Percentiles rank a stretch among this genome's conserved stretches.
phyloP scores from a whole-genome alignment of 2,888 invertebrate species.

The Timandra comae region DNA sequence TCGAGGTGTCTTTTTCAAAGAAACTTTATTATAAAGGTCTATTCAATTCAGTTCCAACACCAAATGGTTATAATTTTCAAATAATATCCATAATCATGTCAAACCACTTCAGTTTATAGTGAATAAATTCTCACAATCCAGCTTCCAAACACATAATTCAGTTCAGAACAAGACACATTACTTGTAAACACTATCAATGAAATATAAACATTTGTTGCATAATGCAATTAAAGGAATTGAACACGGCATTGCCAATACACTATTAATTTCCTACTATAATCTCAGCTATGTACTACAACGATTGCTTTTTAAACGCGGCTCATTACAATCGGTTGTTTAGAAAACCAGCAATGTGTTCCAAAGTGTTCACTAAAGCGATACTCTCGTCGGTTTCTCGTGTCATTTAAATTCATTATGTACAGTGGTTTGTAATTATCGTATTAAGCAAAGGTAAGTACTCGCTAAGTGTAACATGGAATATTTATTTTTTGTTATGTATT shows the following conservation, averaged over 20 bases:
- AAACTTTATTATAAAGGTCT: too few relatives aligned
- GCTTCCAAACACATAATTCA: constrained; percentile 6
- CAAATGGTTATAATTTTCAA: too few relatives aligned
- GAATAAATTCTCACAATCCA: not conserved
- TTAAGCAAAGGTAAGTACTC: constrained; percentile 34
- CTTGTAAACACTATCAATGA: constrained; percentile 14
- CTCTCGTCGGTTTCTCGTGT: constrained; percentile 19
- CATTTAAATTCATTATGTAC: constrained; percentile 46
- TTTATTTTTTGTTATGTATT: constrained; percentile 35
- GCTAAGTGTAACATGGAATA: constrained; percentile 26
- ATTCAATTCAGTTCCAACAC: too few relatives aligned
- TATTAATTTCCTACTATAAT: too few relatives aligned
- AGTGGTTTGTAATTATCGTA: constrained; percentile 43
- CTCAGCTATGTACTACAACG: constrained; percentile 5
- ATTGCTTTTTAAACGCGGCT: not conserved
- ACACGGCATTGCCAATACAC: constrained; percentile 13
- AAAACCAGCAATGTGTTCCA: constrained; percentile 5
- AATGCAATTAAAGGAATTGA: constrained; percentile 32
- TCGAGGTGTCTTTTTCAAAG: too few relatives aligned
- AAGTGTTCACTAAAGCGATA: constrained; percentile 1
- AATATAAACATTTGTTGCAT: constrained; percentile 21
- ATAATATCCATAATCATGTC: too few relatives aligned
- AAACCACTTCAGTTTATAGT: too few relatives aligned
- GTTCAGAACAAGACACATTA: constrained; percentile 2
- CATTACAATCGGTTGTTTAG: constrained; percentile 4